Evolutionary conservation across 2,797 vertebrate genomes (phyloP).

Genomic region (Brachyalestes nurse): DNA sequence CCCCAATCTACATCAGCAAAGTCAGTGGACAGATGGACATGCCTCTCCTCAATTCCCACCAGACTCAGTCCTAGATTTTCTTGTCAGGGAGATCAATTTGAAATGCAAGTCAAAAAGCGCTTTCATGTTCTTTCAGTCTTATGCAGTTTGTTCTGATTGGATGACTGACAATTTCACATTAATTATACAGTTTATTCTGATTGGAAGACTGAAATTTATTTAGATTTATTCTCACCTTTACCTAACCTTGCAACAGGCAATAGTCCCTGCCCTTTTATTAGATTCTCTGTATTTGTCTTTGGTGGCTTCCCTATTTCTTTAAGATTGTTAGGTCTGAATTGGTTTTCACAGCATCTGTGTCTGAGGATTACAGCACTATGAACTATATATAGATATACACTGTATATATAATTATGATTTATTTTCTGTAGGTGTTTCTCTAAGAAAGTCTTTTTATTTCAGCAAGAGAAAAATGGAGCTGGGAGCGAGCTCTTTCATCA

Average conservation of each 20-base stretch:
- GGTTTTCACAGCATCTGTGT: background rate
- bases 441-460: constrained; percentile 4
- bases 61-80: background rate
- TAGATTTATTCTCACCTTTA: background rate
- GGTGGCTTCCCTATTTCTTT: background rate
- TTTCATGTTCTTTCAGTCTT: background rate
- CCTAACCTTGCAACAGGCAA: background rate
- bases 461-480: constrained; percentile 17
- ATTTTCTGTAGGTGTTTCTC: constrained; percentile 15
- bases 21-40: constrained; percentile 1
- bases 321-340: background rate
- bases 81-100: background rate
- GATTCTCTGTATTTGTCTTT: background rate
- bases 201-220: background rate
- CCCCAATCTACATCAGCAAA: background rate
- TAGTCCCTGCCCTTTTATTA: background rate
- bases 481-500: constrained; percentile 10
- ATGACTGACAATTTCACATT: background rate
- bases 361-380: constrained; percentile 6
- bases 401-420: background rate
- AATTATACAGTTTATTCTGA: no score
- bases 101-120: constrained; percentile 6
- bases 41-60: background rate
- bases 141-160: background rate
- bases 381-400: background rate